These are phyloP conservation scores for Phaonia tiefii DNA, from an alignment of 2,888 invertebrate species.

Conservation along the genomic window DNA sequence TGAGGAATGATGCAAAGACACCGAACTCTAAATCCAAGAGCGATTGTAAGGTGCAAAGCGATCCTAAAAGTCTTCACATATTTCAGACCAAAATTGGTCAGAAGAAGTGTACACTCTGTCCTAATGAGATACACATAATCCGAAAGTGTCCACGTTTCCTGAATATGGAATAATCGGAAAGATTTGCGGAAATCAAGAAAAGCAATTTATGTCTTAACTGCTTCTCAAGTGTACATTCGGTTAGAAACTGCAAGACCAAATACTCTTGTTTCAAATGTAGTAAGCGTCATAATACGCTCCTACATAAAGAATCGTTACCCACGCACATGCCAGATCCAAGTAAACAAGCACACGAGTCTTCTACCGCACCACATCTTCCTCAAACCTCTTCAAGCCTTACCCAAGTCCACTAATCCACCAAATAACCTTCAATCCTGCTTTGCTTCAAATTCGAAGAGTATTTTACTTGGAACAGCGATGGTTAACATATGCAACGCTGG, in stretches of 20 bases:
- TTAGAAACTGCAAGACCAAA: slow-evolving; percentile 39
- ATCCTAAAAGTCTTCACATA: background rate
- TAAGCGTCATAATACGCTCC: slow-evolving; percentile 33
- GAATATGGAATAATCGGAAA: slow-evolving; percentile 5
- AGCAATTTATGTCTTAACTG: slow-evolving; percentile 3
- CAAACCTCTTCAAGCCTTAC: background rate
- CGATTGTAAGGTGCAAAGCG: background rate
- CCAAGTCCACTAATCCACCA: slow-evolving; percentile 12
- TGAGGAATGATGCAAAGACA: background rate
- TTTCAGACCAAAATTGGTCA: slow-evolving; percentile 21
- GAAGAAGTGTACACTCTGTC: background rate
- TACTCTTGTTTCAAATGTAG: slow-evolving; percentile 31
- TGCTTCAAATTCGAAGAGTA: slow-evolving; percentile 12
- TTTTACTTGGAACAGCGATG: background rate
- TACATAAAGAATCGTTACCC: too few species aligned
- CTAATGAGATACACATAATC: too few species aligned
- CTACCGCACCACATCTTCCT: background rate
- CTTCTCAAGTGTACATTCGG: slow-evolving; percentile 20
- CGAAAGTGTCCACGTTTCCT: too few species aligned
- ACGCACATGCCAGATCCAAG: too few species aligned
- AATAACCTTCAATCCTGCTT: too few species aligned
- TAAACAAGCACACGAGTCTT: background rate
- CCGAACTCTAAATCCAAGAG: background rate
- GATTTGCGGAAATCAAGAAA: slow-evolving; percentile 15
- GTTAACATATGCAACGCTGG: too few species aligned